Evolutionary conservation across 37 sponge, comb jelly and placozoan genomes (phyloP).

Genomic region (Eunapius fragilis): DNA sequence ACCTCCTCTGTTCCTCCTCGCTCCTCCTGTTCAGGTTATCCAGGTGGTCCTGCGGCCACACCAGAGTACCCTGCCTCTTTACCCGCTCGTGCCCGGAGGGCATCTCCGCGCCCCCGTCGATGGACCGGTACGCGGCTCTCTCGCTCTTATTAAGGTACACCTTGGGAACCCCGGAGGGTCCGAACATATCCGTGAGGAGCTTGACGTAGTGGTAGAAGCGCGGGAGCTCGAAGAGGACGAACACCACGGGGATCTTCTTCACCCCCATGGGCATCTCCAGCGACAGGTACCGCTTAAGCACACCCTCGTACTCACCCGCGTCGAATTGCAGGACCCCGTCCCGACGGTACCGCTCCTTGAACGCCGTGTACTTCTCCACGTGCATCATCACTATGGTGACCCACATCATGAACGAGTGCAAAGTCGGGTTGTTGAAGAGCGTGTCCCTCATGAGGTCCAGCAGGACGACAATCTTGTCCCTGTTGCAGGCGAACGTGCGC

Average conservation of each 20-base stretch:
- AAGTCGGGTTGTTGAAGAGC: conserved; percentile 60
- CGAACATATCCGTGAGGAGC: conserved; percentile 30
- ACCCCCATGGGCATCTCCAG: conserved; percentile 58
- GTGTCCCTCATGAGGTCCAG: conserved; percentile 58
- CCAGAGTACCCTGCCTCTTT: conserved; percentile 7
- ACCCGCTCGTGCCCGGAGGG: background rate
- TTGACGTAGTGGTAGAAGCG: conserved; percentile 67
- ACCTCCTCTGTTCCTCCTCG: conserved; percentile 19
- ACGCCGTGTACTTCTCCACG: conserved; percentile 50
- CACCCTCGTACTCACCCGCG: conserved; percentile 22
- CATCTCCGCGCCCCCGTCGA: conserved; percentile 3
- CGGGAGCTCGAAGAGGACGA: conserved; percentile 75
- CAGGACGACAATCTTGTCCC: conserved; percentile 17
- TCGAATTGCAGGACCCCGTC: conserved; percentile 40
- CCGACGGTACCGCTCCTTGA: conserved; percentile 44
- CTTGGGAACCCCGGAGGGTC: conserved; percentile 2
- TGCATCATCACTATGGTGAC: conserved; percentile 66
- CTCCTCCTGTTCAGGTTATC: conserved; percentile 20
- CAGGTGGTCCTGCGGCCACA: conserved; percentile 36
- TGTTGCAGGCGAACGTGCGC: conserved; percentile 35
- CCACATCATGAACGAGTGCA: conserved; percentile 66
- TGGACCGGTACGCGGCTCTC: background rate
- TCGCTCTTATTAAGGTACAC: conserved; percentile 26
- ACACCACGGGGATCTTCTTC: conserved; percentile 68
- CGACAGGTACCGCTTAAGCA: conserved; percentile 50